Evolutionary conservation across 2,888 invertebrate species (phyloP), one percentile per base, ranked within the genome.

Genomic region (Heteromyza rotundicornis): DNA sequence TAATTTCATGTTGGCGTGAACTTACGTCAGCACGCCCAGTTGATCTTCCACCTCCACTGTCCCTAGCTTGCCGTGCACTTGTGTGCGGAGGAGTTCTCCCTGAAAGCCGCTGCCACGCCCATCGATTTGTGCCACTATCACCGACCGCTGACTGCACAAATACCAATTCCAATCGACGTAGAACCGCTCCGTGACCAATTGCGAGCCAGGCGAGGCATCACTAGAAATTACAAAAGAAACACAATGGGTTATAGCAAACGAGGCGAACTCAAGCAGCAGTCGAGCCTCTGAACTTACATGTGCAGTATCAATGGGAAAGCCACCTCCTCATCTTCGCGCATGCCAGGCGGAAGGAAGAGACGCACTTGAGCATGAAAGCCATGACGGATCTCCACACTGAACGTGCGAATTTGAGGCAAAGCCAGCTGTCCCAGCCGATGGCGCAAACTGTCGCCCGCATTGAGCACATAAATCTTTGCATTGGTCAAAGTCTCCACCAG

Each of bases 71-170:
- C 89, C 89, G 75, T 93, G 92, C 23, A 94, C 87, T 79, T 91
- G 89, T 12, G 90, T 89, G 67, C 90, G 84, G 65, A 91, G 81
- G 57, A 88, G 85, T 75, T 93, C 92, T 1, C 96, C 95, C 82
- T 94, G 89, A 69, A 87, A 92, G 0, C 92, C 93, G 1, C 94
- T 90, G 5, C 96, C 96, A 35, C 96, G 85, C 0, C 92, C 96
- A 83, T 97, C 96, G 57, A 96, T 92, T 80, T 91, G 89, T 0
- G 93, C 95, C 27, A 94, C 92, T 66, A 96, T 91, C 77, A 93
- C 92, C 79, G 92, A 92, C 68, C 91, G 87, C 16, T 90, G 89
- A 56, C 92, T 91, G 2, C 92, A 89, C 58, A 96, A 84, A 82
- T 94, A 95, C 86, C 93, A 91, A 57, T 91, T 89, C 92, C 94